A percentile compares a stretch with the other conserved stretches of the same genome.
phyloP scores from a whole-genome alignment of 2,888 invertebrate species.

The Chalcis sispes region DNA sequence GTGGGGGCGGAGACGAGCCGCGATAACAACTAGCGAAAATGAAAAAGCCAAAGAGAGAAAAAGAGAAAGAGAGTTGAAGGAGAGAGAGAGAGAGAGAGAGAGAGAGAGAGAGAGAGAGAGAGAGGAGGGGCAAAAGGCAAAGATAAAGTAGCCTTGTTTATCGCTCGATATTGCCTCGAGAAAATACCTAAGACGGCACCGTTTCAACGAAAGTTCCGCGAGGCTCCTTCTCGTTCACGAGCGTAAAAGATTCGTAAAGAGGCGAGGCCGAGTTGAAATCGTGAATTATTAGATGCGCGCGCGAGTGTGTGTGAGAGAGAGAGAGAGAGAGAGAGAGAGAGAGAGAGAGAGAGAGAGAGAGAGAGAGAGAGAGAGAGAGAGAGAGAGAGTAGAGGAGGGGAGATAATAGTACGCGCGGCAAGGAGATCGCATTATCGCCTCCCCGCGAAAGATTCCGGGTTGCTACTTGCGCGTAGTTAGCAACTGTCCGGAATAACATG shows the following conservation, averaged over 20 bases:
- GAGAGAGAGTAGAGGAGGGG: too few relatives aligned
- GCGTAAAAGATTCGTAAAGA: conserved; percentile 60
- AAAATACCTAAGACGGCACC: conserved; percentile 60
- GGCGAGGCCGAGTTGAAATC: conserved; percentile 63
- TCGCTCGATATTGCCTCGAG: conserved; percentile 51
- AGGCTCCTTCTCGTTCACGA: conserved; percentile 1
- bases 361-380: too few relatives aligned
- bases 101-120: not conserved
- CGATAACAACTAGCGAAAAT: not conserved
- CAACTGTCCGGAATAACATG: conserved; percentile 26
- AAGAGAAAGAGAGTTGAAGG: not conserved
- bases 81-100: not conserved
- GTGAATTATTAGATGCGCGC: conserved; percentile 56
- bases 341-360: too few relatives aligned
- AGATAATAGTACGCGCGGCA: too few relatives aligned
- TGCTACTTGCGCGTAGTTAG: conserved; percentile 26
- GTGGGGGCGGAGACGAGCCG: not conserved
- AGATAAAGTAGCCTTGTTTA: conserved; percentile 59
- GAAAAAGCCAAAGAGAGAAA: not conserved
- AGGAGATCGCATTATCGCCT: conserved; percentile 55
- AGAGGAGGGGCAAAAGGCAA: not conserved
- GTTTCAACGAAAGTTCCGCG: conserved; percentile 53
- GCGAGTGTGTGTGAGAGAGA: too few relatives aligned
- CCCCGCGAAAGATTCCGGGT: conserved; percentile 10
- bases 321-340: too few relatives aligned